Percentiles rank a stretch among this genome's conserved stretches.
Evolutionary conservation across 1,140 invertebrate species (phyloP).

Genomic region (Sitophilus oryzae): DNA sequence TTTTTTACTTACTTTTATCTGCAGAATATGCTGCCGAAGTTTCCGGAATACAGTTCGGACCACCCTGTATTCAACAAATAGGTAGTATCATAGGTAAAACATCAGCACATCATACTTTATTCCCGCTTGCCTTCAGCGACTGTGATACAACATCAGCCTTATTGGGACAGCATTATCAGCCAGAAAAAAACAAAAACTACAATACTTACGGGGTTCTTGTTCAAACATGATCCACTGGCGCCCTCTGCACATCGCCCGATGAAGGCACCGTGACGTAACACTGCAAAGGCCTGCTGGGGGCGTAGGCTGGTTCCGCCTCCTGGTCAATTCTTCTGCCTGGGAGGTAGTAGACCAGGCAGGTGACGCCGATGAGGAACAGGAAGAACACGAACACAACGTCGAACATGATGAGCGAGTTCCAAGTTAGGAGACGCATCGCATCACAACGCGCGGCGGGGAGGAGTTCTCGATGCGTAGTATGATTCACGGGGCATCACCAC

Average conservation of each 20-base stretch:
- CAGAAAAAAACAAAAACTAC: not conserved
- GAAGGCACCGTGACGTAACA: slow-evolving; percentile 42
- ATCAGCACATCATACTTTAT: too few relatives aligned
- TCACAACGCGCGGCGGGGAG: not conserved
- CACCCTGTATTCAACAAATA: too few relatives aligned
- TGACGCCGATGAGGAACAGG: slow-evolving; percentile 72
- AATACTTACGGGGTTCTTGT: slow-evolving; percentile 6
- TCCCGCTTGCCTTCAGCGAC: too few relatives aligned
- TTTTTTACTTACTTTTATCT: too few relatives aligned
- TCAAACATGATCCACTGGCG: slow-evolving; percentile 44
- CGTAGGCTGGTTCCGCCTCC: slow-evolving; percentile 21
- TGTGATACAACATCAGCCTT: too few relatives aligned
- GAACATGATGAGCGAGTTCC: slow-evolving; percentile 80
- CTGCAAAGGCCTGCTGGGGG: slow-evolving; percentile 36
- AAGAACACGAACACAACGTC: slow-evolving; percentile 80
- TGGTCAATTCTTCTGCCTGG: slow-evolving; percentile 48
- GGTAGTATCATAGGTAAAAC: too few relatives aligned
- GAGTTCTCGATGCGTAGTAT: not conserved
- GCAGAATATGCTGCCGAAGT: too few relatives aligned
- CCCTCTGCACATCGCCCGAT: slow-evolving; percentile 32
- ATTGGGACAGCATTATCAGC: not conserved
- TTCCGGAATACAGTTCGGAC: too few relatives aligned
- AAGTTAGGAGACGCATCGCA: slow-evolving; percentile 71
- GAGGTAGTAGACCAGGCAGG: slow-evolving; percentile 72
- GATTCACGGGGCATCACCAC: not conserved